Evolutionary conservation across 2,113 vertebrate genomes (phyloP), one percentile per base, ranked within the genome.

Genomic region (Phyllostomus hastatus): DNA sequence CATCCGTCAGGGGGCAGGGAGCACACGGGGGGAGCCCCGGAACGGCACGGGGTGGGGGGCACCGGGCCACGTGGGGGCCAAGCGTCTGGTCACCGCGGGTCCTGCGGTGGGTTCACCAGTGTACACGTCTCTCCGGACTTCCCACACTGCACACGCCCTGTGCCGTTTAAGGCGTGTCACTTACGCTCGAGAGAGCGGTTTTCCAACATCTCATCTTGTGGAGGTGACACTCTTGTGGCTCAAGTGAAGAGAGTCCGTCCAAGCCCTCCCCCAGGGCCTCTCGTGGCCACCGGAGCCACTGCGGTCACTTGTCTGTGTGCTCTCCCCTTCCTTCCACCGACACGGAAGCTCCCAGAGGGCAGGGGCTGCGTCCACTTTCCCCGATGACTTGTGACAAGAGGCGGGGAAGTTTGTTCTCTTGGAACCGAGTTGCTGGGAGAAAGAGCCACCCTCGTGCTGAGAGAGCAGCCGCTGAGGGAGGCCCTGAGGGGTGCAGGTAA

Each of bases 51-150:
- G 48, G n/a, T n/a, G 52, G 10, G 35, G 48, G 52, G 7, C 26
- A 7, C 8, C 0, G 19, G 57, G n/a, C 50, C 24, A 28, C 1
- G 2, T 43, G 50, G 24, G 59, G 80, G 10, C 8, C 12, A 2
- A 0, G 6, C 14, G 14, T 14, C 43, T 0, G 0, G 33, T 72
- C 48, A 28, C 38, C 3, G 11, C 5, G 0, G 16, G 12, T 19
- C 2, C 2, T 10, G 7, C 7, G 61, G 54, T n/a, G 17, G 15
- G 7, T 48, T 33, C 46, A 6, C 0, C 6, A 14, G 28, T 22
- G 22, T 12, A 9, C 10, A 1, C 57, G 1, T 20, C 19, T 85
- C 54, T 43, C 72, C 3, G 7, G 31, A 22, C 17, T 4, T 48
- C 19, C n/a, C 57, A 22, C 33, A 20, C 1, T 76, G 84, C 7